phyloP scores from a whole-genome alignment of 2,888 invertebrate species.

The Altica lythri region DNA sequence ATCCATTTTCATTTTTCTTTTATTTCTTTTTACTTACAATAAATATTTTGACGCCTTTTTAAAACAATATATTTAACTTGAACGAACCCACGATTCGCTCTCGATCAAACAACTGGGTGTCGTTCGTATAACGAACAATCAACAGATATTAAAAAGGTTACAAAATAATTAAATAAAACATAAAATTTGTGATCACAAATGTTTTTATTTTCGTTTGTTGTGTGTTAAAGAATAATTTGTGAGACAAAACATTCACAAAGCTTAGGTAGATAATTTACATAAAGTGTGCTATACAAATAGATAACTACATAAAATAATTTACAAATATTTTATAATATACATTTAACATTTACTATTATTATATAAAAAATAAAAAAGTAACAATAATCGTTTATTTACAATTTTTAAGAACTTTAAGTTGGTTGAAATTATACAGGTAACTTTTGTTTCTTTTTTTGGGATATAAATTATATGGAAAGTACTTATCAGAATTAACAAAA shows the following conservation, averaged over 20 bases:
- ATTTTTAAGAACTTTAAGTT: background rate
- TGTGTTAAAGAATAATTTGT: slow-evolving; percentile 48
- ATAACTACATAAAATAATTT: slow-evolving; percentile 39
- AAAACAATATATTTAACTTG: too few relatives aligned
- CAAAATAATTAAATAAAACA: slow-evolving; percentile 9
- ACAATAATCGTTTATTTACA: slow-evolving; percentile 37
- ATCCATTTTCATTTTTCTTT: too few relatives aligned
- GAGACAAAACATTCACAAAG: slow-evolving; percentile 53
- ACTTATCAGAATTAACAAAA: background rate
- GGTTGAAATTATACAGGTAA: background rate
- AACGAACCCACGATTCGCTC: too few relatives aligned
- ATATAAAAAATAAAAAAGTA: slow-evolving; percentile 39
- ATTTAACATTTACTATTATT: slow-evolving; percentile 45
- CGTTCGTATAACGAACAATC: too few relatives aligned
- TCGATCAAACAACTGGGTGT: too few relatives aligned
- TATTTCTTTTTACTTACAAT: too few relatives aligned
- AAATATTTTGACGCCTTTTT: too few relatives aligned
- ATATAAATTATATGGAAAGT: background rate
- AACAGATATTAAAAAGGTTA: too few relatives aligned
- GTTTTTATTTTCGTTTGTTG: slow-evolving; percentile 40
- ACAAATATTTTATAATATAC: slow-evolving; percentile 42
- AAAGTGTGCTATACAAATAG: slow-evolving; percentile 45
- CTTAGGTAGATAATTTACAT: slow-evolving; percentile 46
- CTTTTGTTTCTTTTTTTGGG: background rate
- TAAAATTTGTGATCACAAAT: slow-evolving; percentile 21